phyloP scores from a whole-genome alignment of 2,888 invertebrate species.

The Lithophane leautieri region DNA sequence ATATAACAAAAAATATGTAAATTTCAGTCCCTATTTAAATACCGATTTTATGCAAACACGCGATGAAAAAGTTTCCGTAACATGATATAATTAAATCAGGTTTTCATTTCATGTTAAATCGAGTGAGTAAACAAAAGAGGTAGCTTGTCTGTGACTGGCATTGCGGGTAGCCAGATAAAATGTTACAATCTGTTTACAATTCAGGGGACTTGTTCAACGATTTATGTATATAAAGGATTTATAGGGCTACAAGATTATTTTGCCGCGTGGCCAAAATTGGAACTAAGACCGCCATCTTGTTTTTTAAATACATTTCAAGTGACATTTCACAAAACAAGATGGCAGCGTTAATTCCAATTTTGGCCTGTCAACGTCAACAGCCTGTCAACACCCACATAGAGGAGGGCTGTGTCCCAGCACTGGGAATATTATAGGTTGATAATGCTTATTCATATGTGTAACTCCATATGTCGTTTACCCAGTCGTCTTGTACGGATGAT shows the following conservation, averaged over 20 bases:
- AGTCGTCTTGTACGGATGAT: neutral
- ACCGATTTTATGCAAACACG: slow-evolving; percentile 47
- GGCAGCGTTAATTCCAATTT: too few relatives aligned
- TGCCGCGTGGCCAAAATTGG: too few relatives aligned
- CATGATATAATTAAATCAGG: slow-evolving; percentile 56
- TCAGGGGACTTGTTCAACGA: neutral
- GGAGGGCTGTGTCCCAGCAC: neutral
- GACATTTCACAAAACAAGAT: neutral
- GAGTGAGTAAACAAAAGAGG: slow-evolving; percentile 46
- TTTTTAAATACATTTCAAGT: neutral
- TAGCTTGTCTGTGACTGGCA: slow-evolving; percentile 28
- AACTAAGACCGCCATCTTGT: neutral
- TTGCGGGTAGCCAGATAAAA: slow-evolving; percentile 42
- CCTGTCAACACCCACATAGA: neutral
- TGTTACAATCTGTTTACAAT: slow-evolving; percentile 26
- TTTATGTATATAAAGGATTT: neutral
- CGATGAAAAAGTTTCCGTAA: slow-evolving; percentile 46
- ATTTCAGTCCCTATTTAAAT: slow-evolving; percentile 38
- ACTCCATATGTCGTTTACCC: neutral
- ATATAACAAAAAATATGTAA: slow-evolving; percentile 37
- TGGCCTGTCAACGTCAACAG: neutral
- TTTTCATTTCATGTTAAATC: slow-evolving; percentile 61
- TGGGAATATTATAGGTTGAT: neutral
- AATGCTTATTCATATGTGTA: neutral
- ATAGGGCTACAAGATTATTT: neutral